Evolutionary conservation across 2,113 vertebrate species (phyloP).

Genomic region (Scortum barcoo): DNA sequence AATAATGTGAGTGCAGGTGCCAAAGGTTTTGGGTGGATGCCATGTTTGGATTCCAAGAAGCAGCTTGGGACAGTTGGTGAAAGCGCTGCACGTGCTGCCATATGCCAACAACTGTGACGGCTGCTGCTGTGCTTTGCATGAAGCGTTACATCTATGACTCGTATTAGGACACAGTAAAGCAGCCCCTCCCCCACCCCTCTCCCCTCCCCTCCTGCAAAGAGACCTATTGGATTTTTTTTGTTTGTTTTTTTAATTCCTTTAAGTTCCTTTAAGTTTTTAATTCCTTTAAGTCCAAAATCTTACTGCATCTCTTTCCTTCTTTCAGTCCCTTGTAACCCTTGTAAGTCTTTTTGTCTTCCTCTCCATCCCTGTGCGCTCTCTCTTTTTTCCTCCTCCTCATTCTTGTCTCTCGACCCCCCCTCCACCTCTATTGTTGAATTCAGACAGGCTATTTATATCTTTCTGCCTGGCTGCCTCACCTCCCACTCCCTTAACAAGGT

Average conservation of each 20-base stretch:
- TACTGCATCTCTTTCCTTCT: background rate
- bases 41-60: slow-evolving; percentile 55
- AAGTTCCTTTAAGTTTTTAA: background rate
- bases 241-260: slow-evolving; percentile 35
- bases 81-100: slow-evolving; percentile 25
- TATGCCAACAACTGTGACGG: slow-evolving; percentile 56
- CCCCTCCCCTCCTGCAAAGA: slow-evolving; percentile 31
- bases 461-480: slow-evolving; percentile 74
- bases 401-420: slow-evolving; percentile 51
- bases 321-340: slow-evolving; percentile 1
- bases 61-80: slow-evolving; percentile 29
- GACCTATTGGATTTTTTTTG: slow-evolving; percentile 40
- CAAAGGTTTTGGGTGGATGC: slow-evolving; percentile 41
- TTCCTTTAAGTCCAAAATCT: slow-evolving; percentile 14
- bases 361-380: slow-evolving; percentile 65
- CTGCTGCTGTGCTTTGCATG: slow-evolving; percentile 63
- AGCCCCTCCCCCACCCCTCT: slow-evolving; percentile 46
- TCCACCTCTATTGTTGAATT: slow-evolving; percentile 76
- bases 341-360: slow-evolving; percentile 9
- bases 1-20: slow-evolving; percentile 44
- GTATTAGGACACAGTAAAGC: slow-evolving; percentile 7
- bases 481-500: slow-evolving; percentile 74
- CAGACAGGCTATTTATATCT: slow-evolving; percentile 84
- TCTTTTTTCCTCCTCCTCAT: slow-evolving; percentile 37
- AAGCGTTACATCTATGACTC: slow-evolving; percentile 32